Percentiles rank a stretch among this genome's conserved stretches.
Conservation (phyloP, 2,797 vertebrate species). For the Mus caroli region DNA sequence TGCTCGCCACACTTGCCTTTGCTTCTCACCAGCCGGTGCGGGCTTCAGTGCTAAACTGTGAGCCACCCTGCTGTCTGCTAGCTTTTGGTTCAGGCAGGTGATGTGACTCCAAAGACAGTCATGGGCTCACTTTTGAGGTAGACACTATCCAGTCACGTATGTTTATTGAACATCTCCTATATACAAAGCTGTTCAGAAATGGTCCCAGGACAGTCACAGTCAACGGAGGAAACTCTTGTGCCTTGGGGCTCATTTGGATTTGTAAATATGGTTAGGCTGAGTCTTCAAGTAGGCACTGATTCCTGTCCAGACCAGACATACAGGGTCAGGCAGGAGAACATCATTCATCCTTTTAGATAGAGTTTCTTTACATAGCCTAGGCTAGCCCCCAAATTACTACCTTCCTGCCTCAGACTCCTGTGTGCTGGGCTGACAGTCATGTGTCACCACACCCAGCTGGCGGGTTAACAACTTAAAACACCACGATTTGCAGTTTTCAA, state of each 20-base stretch:
- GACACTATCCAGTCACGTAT: accelerated
- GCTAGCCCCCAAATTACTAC: background rate
- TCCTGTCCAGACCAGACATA: background rate
- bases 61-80: constrained; percentile 32
- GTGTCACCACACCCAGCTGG: background rate
- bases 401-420: background rate
- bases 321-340: accelerated
- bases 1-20: background rate
- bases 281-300: background rate
- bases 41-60: constrained; percentile 52
- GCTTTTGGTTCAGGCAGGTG: background rate
- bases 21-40: constrained; percentile 26
- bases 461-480: background rate
- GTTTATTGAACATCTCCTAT: background rate
- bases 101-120: constrained; percentile 35
- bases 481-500: background rate
- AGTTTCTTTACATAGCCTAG: background rate
- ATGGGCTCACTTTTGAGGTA: background rate
- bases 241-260: background rate
- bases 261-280: background rate
- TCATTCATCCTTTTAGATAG: background rate
- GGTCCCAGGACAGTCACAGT: background rate
- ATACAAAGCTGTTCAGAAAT: background rate
- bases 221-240: background rate
- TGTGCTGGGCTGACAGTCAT: background rate